Evolutionary conservation across 92 coral and sea anemone species (phyloP), one percentile per base, ranked within the genome.

Genomic region (Hydrozoanthus gracilis): DNA sequence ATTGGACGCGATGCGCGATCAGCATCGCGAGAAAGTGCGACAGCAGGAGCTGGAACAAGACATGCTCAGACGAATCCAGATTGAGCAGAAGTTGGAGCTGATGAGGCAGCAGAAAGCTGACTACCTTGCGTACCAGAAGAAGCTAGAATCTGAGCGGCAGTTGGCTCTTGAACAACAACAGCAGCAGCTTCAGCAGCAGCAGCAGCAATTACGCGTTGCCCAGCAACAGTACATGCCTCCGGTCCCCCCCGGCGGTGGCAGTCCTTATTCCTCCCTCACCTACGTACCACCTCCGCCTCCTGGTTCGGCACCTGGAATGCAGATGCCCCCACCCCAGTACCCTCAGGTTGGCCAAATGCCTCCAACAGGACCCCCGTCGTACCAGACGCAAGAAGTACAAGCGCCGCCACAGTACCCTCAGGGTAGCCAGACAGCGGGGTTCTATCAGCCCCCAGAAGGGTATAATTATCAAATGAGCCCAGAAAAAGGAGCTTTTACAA

Each of bases 11-110:
- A 91, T 92, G 91, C 90, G 99, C 39, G 94, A 89, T 55, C 98
- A 95, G 71, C 95, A 95, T 65, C 94, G 99, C n/a, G 99, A 96
- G 71, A 96, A 96, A 86, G 92, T 95, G 4, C 93, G 93, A 15
- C 99, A 96, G 62, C 99, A 96, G 52, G 99, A 96, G 77, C 97
- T 96, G 80, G 99, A 96, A 76, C 99, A 96, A 82, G 98, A 96
- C 87, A 96, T 95, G 98, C 86, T 96, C 47, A 67, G 99, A 50
- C 98, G 99, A 46, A 95, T 96, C 95, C 99, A 96, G 87, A 96
- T 96, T 51, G 99, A 95, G 84, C 96, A 96, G 88, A 96, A 96
- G 71, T 91, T 96, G 48, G 99, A 96, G 73, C 90, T 96, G 62
- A 91, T 96, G 95, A 89, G 99, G 50, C 99, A 96, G 77, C 99